Percentiles rank a stretch among this genome's conserved stretches.
Evolutionary conservation across 2,888 invertebrate genomes (phyloP).

Genomic region (Emmelina monodactyla): DNA sequence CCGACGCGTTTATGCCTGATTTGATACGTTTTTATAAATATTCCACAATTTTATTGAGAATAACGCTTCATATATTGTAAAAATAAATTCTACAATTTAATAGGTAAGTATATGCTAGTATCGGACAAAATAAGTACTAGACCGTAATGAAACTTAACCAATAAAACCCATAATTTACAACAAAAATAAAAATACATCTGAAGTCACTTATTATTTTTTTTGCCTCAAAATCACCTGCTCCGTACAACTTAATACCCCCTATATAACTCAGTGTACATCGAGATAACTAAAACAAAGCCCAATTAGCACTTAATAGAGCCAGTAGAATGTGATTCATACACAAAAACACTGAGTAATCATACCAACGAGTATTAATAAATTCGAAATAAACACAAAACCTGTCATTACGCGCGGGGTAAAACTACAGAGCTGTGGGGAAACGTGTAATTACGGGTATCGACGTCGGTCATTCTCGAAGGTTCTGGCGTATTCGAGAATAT

Average conservation of each 20-base stretch:
- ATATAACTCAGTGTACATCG: background rate
- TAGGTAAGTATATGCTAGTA: too few species aligned
- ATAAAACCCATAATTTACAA: background rate
- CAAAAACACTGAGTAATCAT: slow-evolving; percentile 45
- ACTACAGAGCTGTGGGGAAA: slow-evolving; percentile 19
- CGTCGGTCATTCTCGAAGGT: slow-evolving; percentile 56
- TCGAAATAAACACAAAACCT: slow-evolving; percentile 34
- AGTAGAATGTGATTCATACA: slow-evolving; percentile 42
- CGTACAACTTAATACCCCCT: background rate
- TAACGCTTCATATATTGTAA: too few species aligned
- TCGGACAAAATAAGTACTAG: background rate
- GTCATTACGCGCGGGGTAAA: slow-evolving; percentile 33
- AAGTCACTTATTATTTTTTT: background rate
- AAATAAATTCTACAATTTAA: too few species aligned
- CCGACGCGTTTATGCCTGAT: too few species aligned
- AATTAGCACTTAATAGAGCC: slow-evolving; percentile 43
- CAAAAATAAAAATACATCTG: background rate
- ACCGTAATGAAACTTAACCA: too few species aligned
- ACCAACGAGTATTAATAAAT: slow-evolving; percentile 32
- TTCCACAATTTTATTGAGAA: too few species aligned
- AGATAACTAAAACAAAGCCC: slow-evolving; percentile 21
- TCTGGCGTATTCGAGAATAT: too few species aligned
- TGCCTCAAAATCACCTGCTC: background rate
- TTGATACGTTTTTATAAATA: too few species aligned
- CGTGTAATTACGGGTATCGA: slow-evolving; percentile 54